Percentiles rank a stretch among this genome's conserved stretches.
Evolutionary conservation across 64 coral and sea anemone genomes (phyloP).

Genomic region (Montipora sp.): DNA sequence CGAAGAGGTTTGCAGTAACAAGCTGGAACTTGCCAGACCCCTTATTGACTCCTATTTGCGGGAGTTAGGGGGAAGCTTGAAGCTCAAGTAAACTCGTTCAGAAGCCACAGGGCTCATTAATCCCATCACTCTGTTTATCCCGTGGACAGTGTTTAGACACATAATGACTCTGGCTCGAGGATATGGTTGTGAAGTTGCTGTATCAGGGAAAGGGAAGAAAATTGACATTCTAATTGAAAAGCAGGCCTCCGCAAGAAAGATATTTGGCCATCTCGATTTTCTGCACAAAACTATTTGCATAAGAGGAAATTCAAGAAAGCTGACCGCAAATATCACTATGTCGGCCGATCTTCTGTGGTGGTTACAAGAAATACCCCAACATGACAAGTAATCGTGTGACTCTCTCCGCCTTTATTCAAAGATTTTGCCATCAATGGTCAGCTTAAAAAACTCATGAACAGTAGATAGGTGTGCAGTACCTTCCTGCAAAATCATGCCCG

Average conservation of each 20-base stretch:
- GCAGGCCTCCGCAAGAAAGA: neutral
- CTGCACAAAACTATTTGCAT: constrained; percentile 14
- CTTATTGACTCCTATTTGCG: constrained; percentile 33
- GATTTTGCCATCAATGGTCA: constrained; percentile 5
- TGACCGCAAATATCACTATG: neutral
- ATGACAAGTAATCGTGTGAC: constrained; percentile 22
- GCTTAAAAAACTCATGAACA: constrained; percentile 22
- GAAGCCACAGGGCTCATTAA: constrained; percentile 56
- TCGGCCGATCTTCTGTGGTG: constrained; percentile 16
- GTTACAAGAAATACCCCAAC: constrained; percentile 13
- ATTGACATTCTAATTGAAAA: neutral
- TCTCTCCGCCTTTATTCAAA: constrained; percentile 8
- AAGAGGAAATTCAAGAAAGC: neutral
- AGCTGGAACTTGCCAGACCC: constrained; percentile 47
- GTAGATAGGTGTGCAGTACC: neutral
- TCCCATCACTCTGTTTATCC: constrained; percentile 46
- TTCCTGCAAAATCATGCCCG: neutral
- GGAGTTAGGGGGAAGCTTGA: constrained; percentile 28
- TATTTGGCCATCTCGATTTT: constrained; percentile 38
- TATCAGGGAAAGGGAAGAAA: constrained; percentile 31
- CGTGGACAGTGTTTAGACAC: constrained; percentile 53
- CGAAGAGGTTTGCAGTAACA: constrained; percentile 35
- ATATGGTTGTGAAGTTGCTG: constrained; percentile 16
- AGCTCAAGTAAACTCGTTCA: constrained; percentile 9
- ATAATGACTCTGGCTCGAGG: constrained; percentile 38